phyloP scores from a whole-genome alignment of 2,113 vertebrate genomes.

The Phylloscopus trochilus region DNA sequence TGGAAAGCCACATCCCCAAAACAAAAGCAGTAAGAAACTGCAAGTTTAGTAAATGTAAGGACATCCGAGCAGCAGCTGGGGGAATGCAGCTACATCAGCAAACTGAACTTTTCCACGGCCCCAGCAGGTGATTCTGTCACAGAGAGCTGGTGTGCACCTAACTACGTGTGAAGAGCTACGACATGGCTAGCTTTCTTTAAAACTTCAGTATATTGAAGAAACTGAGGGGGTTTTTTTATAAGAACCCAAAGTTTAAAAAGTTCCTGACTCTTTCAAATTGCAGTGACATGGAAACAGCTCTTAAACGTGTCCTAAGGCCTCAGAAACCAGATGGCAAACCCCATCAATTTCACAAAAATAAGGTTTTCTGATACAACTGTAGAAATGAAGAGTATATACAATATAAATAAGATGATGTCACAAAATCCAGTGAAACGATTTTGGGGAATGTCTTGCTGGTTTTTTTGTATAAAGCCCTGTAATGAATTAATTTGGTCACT shows the following conservation, averaged over 20 bases:
- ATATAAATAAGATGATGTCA: not conserved
- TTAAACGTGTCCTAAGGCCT: not conserved
- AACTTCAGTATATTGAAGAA: not conserved
- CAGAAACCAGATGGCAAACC: not conserved
- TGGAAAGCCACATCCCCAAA: not conserved
- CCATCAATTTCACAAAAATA: not conserved
- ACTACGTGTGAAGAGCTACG: no score
- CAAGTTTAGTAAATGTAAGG: not conserved
- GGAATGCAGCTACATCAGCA: not conserved
- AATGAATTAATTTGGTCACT: not conserved
- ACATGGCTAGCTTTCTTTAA: not conserved
- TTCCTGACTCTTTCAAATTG: not conserved
- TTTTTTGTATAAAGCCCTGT: not conserved
- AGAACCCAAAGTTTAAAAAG: not conserved
- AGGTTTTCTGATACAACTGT: not conserved
- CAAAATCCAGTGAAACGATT: not conserved
- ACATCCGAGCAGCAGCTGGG: not conserved
- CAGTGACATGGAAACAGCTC: not conserved
- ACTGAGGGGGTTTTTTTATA: accelerated
- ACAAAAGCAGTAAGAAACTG: not conserved
- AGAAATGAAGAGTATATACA: not conserved
- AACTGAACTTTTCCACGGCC: not conserved
- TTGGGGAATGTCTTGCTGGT: accelerated
- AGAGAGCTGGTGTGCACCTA: accelerated
- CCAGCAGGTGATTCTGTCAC: not conserved